Base-by-base conservation (phyloP, 2,797 vertebrate species). In the Macropodus opercularis region DNA sequence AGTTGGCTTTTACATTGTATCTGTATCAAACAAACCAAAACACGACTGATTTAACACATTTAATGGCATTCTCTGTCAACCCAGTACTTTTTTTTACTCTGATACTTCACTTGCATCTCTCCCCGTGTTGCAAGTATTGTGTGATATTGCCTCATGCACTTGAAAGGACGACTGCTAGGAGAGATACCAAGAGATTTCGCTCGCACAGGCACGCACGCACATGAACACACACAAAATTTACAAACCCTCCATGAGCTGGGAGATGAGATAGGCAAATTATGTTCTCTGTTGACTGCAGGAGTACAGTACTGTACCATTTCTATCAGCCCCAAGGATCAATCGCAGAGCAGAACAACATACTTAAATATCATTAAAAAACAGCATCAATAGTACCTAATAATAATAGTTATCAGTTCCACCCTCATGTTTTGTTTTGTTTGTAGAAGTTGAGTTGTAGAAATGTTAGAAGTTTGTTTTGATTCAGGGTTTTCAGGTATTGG, bases 131-230 rank as follows among this genome's bases (percentile, higher is more conserved):
- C 87, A 91, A 91, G 71, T 49, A 89, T 91, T 91, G 85, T 87
- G 85, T 79, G 83, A 86, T 89, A 61, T 91, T 91, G 87, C 90
- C 87, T 91, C 88, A 91, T 91, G 80, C 85, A 87, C 85, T 87
- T 89, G 85, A 89, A 89, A 89, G 86, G 75, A 79, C 59, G 53
- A 89, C 86, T 87, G 89, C 83, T 84, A 68, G 79, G 69, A 83
- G 80, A 87, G 87, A 90, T 89, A 89, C 80, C 81, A 83, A 73
- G 82, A 85, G 85, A 86, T 85, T 89, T 85, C 76, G 79, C 79
- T 75, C 79, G 75, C 76, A 36, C 78, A 6, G 65, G 13, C 68
- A 34, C 79, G 22, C 67, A 14, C 69, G 10, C 67, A n/a, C n/a
- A n/a, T n/a, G n/a, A n/a, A 38, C 42, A 22, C 11, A 14, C 62